Percentiles rank a stretch among this genome's conserved stretches.
Conservation (phyloP, 2,797 vertebrate species). For the Aplochiton taeniatus region DNA sequence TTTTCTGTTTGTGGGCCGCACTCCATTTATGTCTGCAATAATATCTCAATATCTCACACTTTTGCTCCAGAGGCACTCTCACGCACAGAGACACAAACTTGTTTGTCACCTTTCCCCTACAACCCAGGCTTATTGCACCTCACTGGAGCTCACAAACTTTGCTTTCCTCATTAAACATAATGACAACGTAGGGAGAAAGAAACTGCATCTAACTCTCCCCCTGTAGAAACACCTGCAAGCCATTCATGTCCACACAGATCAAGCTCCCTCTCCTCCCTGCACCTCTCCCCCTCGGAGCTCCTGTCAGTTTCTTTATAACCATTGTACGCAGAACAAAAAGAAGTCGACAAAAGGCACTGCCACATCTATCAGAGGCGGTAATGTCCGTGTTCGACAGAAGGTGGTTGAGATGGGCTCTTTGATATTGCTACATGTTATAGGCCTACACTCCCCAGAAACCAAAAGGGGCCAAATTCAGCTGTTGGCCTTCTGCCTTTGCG, state of each 20-base stretch:
- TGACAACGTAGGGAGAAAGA: slow-evolving; percentile 44
- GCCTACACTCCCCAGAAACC: slow-evolving; percentile 23
- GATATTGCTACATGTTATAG: slow-evolving; percentile 33
- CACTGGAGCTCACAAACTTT: slow-evolving; percentile 44
- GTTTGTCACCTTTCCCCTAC: slow-evolving; percentile 24
- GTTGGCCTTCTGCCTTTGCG: neutral
- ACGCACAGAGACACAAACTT: no score
- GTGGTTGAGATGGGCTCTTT: slow-evolving; percentile 47
- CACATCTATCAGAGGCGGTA: slow-evolving; percentile 38
- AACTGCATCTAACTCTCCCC: slow-evolving; percentile 19
- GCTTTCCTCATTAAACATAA: slow-evolving; percentile 58
- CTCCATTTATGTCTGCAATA: no score
- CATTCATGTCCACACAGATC: slow-evolving; percentile 68
- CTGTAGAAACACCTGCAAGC: slow-evolving; percentile 62
- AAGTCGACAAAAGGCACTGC: slow-evolving; percentile 37
- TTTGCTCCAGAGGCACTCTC: no score
- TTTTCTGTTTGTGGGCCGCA: no score
- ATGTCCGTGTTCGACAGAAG: slow-evolving; percentile 44
- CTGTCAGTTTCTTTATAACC: slow-evolving; percentile 51
- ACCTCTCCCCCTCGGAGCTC: slow-evolving; percentile 11
- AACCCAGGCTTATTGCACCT: slow-evolving; percentile 14
- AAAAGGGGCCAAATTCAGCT: slow-evolving; percentile 12
- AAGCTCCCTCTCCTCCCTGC: slow-evolving; percentile 29
- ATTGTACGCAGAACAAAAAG: slow-evolving; percentile 38
- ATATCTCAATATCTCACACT: no score